Base-by-base conservation (phyloP, 2,113 vertebrate genomes). In the Indicator indicator region DNA sequence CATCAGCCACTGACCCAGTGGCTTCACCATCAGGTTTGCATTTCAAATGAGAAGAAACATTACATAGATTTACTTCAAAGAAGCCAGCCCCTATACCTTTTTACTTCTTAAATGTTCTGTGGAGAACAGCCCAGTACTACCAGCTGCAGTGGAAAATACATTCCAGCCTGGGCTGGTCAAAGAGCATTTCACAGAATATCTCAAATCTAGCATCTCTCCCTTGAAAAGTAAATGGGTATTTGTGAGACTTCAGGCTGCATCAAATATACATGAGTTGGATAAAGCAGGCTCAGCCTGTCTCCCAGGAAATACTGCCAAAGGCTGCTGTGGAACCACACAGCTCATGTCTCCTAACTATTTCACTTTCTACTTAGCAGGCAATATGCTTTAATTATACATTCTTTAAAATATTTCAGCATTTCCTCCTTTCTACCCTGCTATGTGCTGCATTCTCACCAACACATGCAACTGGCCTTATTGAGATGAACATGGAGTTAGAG, bases 21-120 rank as follows among this genome's bases (percentile, higher is more conserved):
- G 58, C 72, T 89, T 86, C 21, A 5, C 70, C 32, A 30, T 6
- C 58, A 58, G 9, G 69, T 80, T 96, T 92, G 38, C 78, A 87
- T 91, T 92, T 96, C 84, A 90, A 73, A 91, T 46, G 16, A 70
- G 50, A 76, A 69, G 28, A 87, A 62, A 12, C 18, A 55, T 71
- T 94, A 94, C 76, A 33, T 12, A 11, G 48, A 44, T 48, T 73
- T 72, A 77, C 42, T 76, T 90, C 77, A 94, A 94, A 94, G 69
- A 50, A 65, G 12, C 7, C 44, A 86, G 44, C 12, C 32, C 40
- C 52, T 33, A 5, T 70, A 27, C 44, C 42, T 83, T 78, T 83
- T 42, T 65, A 38, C 68, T 86, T 87, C 44, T 54, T 42, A 0
- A 33, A 18, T 26, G 32, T 17, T 55, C 59, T 62, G 21, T 54